Evolutionary conservation across 2,888 invertebrate species (phyloP).

Genomic region (Spisula subtruncata): DNA sequence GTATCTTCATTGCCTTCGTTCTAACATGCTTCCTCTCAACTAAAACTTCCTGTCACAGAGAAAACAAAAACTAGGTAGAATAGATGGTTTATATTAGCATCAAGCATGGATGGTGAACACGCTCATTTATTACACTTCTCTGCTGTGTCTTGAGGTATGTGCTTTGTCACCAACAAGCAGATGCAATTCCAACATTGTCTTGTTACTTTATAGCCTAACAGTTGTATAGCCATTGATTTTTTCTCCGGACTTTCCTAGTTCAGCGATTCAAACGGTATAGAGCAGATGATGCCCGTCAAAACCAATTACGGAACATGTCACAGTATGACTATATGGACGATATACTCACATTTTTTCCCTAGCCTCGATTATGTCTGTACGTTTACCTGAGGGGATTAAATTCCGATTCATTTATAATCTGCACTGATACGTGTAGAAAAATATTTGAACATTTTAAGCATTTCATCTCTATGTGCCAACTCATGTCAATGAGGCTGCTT

Average conservation of each 20-base stretch:
- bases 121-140: constrained; percentile 16
- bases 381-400: constrained; percentile 52
- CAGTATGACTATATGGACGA: constrained; percentile 22
- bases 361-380: constrained; percentile 7
- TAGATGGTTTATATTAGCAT: constrained; percentile 6
- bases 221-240: constrained; percentile 10
- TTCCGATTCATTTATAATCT: constrained; percentile 51
- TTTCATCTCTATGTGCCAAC: constrained; percentile 32
- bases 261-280: neutral
- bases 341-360: constrained; percentile 29
- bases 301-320: constrained; percentile 46
- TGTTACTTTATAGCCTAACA: constrained; percentile 28
- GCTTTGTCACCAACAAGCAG: constrained; percentile 16
- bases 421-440: constrained; percentile 31
- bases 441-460: constrained; percentile 42
- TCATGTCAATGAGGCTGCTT: constrained; percentile 54
- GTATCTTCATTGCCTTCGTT: neutral
- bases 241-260: constrained; percentile 13
- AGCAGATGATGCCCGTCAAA: constrained; percentile 51
- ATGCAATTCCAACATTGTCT: constrained; percentile 15
- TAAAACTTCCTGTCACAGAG: neutral
- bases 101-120: neutral
- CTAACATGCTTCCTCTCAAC: neutral
- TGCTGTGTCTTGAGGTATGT: neutral
- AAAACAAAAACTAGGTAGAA: neutral